phyloP scores from a whole-genome alignment of 2,113 vertebrate genomes.

The Macquaria australasica region DNA sequence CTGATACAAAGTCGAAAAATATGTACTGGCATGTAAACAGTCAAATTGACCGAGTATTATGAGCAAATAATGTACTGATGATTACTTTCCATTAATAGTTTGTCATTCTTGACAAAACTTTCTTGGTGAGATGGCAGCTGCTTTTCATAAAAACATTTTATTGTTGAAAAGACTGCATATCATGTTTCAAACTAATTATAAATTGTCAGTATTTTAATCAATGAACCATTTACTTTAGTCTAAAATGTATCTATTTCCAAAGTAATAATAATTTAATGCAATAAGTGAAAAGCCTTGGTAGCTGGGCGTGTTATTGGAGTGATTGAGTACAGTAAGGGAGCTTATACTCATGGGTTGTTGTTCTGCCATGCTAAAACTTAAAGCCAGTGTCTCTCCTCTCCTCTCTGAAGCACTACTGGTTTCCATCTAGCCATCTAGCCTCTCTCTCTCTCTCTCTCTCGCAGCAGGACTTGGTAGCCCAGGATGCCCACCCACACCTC shows the following conservation, averaged over 20 bases:
- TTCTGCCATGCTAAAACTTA: constrained; percentile 29
- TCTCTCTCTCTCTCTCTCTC: constrained; percentile 27
- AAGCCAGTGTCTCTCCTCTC: constrained; percentile 38
- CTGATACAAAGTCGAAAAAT: background rate
- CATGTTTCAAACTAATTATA: constrained; percentile 1
- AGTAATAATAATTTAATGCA: background rate
- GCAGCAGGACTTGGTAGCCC: constrained; percentile 53
- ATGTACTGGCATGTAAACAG: background rate
- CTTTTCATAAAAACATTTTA: background rate
- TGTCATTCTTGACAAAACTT: background rate
- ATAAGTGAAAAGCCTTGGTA: background rate
- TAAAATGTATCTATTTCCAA: background rate
- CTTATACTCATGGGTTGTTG: background rate
- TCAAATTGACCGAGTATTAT: background rate
- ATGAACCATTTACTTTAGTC: background rate
- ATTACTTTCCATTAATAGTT: background rate
- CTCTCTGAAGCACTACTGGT: constrained; percentile 49
- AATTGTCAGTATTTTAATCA: background rate
- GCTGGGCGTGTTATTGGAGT: constrained; percentile 8
- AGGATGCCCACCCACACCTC: constrained; percentile 65
- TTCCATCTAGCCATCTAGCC: constrained; percentile 47
- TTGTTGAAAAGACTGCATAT: background rate
- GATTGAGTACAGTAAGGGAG: background rate
- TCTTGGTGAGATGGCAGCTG: background rate
- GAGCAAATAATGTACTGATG: background rate